Base-by-base conservation (phyloP, 2,888 invertebrate genomes). In the Panzeria rudis region DNA sequence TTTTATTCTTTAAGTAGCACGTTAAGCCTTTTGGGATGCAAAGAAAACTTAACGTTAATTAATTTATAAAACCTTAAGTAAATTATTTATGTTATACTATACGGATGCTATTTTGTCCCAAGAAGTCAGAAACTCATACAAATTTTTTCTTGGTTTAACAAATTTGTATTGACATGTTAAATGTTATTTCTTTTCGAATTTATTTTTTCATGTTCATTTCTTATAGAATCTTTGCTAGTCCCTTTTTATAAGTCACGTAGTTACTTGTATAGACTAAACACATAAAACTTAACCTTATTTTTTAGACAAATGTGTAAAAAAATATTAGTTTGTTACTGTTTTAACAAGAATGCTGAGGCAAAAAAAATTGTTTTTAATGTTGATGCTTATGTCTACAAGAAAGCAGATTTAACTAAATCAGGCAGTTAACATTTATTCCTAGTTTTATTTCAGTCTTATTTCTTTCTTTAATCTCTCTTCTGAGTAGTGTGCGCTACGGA, bases 121-220 rank as follows among this genome's bases (percentile, higher is more conserved):
- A 64, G 7, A 64, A 25, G 11, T 47, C 6, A 5, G 5, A 4
- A 47, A 11, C 11, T 66, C 13, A 0, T 11, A 56, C 38, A 2
- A 17, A 54, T 54, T 35, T 15, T 59, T 75, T 52, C n/a, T 32
- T 61, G 62, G 38, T 38, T 50, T 50, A 75, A 76, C 29, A 84
- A 76, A 66, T 66, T 76, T 77, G 64, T 76, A 80, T 80, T 84
- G 80, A 71, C 84, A 80, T 75, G 54, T 79, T 79, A 52, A 52
- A 52, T 75, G 66, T 83, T 62, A 71, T 75, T 76, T 59, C 59
- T 64, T 80, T 52, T 35, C 0, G 9, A 15, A 15, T 4, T 29
- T 9, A 20, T 11, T 54, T 29, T 17, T 11, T 41, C 20, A 23
- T 77, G 56, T 66, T 56, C 64, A 8, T 52, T 52, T 71, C 56